Conservation (phyloP, 2,113 vertebrate genomes). For the Ctenomys sociabilis region DNA sequence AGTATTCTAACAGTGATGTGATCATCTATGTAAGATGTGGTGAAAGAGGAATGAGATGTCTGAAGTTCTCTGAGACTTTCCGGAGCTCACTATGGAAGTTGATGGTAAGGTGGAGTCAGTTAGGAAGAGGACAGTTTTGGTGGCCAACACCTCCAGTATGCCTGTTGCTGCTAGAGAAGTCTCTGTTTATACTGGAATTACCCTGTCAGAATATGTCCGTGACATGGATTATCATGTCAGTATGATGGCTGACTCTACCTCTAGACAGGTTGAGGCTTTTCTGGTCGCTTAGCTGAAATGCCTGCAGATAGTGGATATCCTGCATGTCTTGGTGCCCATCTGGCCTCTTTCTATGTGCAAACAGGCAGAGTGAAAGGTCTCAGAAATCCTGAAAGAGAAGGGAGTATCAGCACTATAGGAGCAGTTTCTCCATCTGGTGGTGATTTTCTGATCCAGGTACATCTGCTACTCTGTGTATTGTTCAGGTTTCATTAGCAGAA, state of each 20-base stretch:
- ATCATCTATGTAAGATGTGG: slow-evolving; percentile 98
- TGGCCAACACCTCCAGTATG: slow-evolving; percentile 99
- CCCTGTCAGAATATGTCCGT: slow-evolving; percentile 97
- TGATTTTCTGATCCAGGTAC: slow-evolving; percentile 98
- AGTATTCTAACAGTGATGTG: slow-evolving; percentile 98
- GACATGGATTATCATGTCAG: slow-evolving; percentile 99
- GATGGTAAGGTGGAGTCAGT: slow-evolving; percentile 97
- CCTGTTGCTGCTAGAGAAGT: slow-evolving; percentile 98
- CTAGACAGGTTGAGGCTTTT: slow-evolving; percentile 98
- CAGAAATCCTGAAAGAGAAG: slow-evolving; percentile 97
- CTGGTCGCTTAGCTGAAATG: slow-evolving; percentile 98
- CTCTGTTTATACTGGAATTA: slow-evolving; percentile 99
- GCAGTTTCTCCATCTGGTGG: slow-evolving; percentile 98
- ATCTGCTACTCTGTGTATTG: slow-evolving; percentile 97
- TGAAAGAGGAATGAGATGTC: slow-evolving; percentile 99
- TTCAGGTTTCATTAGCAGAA: slow-evolving; percentile 98
- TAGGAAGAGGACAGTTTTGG: slow-evolving; percentile 99
- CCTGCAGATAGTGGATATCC: slow-evolving; percentile 99
- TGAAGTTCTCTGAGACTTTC: slow-evolving; percentile 98
- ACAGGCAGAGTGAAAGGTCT: slow-evolving; percentile 97
- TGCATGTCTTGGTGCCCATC: slow-evolving; percentile 95
- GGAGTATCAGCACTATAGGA: slow-evolving; percentile 98
- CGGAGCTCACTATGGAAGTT: slow-evolving; percentile 99
- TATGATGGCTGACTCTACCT: slow-evolving; percentile 99
- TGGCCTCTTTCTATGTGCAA: slow-evolving; percentile 98